Evolutionary conservation across 1,140 invertebrate species (phyloP).

Genomic region (Araneus ventricosus): DNA sequence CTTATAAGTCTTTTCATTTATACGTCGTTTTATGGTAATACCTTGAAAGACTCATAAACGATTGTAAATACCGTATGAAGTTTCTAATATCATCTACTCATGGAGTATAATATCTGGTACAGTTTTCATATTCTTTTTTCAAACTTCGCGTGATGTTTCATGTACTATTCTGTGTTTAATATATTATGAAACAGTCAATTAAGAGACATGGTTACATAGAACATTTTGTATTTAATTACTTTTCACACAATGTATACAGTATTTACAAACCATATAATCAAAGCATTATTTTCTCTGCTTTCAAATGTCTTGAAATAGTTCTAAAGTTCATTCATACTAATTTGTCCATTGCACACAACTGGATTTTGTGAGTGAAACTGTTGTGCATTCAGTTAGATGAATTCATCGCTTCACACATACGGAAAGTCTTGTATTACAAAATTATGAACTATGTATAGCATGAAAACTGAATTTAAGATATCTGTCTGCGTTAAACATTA

Average conservation of each 20-base stretch:
- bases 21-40: too few relatives aligned
- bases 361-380: neutral
- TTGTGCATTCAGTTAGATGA: neutral
- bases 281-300: neutral
- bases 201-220: neutral
- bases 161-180: neutral
- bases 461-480: too few relatives aligned
- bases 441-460: neutral
- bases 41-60: too few relatives aligned
- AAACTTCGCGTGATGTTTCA: too few relatives aligned
- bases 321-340: neutral
- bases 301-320: neutral
- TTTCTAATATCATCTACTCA: too few relatives aligned
- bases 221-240: conserved; percentile 52
- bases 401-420: neutral
- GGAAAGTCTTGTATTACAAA: neutral
- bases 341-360: neutral
- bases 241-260: conserved; percentile 46
- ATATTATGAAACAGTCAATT: neutral
- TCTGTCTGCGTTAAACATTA: too few relatives aligned
- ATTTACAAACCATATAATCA: conserved; percentile 45
- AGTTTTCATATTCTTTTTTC: too few relatives aligned
- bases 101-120: too few relatives aligned
- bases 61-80: too few relatives aligned
- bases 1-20: too few relatives aligned